Evolutionary conservation across 2,888 invertebrate species (phyloP).

Genomic region (Nomada lathburiana): DNA sequence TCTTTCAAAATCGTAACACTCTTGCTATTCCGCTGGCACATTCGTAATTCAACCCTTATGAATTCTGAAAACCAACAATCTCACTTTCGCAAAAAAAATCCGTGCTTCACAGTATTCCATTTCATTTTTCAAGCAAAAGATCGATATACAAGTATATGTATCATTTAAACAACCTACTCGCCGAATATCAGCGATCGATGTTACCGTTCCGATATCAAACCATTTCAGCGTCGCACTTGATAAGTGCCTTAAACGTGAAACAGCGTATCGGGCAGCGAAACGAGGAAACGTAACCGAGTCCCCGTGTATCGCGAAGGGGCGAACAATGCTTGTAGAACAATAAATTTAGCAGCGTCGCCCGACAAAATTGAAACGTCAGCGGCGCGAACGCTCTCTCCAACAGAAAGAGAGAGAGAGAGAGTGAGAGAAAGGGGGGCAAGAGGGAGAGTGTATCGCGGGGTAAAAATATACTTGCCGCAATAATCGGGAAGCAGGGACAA

Average conservation of each 20-base stretch:
- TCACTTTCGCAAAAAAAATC: too few relatives aligned
- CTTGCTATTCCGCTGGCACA: too few relatives aligned
- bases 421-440: neutral
- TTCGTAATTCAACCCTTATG: too few relatives aligned
- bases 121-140: too few relatives aligned
- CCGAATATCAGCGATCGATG: too few relatives aligned
- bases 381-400: neutral
- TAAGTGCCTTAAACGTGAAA: slow-evolving; percentile 11
- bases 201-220: too few relatives aligned
- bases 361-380: slow-evolving; percentile 14
- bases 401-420: neutral
- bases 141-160: too few relatives aligned
- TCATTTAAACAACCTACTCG: too few relatives aligned
- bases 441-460: neutral
- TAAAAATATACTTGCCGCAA: slow-evolving; percentile 53
- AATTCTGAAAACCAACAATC: too few relatives aligned
- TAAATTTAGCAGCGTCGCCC: slow-evolving; percentile 30
- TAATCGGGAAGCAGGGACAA: slow-evolving; percentile 40
- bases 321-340: slow-evolving; percentile 3
- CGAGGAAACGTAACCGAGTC: neutral
- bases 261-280: neutral
- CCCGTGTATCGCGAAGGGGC: neutral
- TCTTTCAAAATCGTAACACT: too few relatives aligned
- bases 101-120: too few relatives aligned
- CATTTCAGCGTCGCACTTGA: neutral